Evolutionary conservation across 2,888 invertebrate genomes (phyloP).

Genomic region (Folsomia manolachei): DNA sequence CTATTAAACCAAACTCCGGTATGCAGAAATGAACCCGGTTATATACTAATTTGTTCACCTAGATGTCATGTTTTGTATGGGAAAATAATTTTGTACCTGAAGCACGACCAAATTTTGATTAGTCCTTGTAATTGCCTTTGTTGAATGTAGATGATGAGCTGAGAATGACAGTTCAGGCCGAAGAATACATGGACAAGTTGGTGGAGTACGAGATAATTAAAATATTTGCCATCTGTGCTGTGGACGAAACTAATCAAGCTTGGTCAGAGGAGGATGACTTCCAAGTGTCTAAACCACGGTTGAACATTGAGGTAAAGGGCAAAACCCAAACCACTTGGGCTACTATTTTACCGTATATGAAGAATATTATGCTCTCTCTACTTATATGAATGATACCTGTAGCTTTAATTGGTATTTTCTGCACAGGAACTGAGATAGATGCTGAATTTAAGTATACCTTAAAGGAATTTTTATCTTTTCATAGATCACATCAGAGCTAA

Average conservation of each 20-base stretch:
- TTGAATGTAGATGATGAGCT: slow-evolving; percentile 61
- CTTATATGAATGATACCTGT: no score
- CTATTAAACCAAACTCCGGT: slow-evolving; percentile 65
- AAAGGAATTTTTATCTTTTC: no score
- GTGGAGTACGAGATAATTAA: slow-evolving; percentile 79
- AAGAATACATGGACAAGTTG: slow-evolving; percentile 73
- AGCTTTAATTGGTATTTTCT: no score
- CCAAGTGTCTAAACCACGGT: slow-evolving; percentile 69
- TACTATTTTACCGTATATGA: no score
- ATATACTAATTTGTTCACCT: neutral
- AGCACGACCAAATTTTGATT: slow-evolving; percentile 48
- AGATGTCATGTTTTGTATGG: neutral
- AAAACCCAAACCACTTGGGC: no score
- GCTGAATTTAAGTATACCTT: no score
- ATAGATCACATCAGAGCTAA: slow-evolving; percentile 64
- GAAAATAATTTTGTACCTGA: neutral
- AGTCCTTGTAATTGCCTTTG: neutral
- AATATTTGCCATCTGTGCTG: slow-evolving; percentile 73
- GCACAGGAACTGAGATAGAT: no score
- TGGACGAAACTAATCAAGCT: slow-evolving; percentile 74
- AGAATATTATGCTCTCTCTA: no score
- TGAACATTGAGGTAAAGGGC: slow-evolving; percentile 63
- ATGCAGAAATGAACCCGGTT: slow-evolving; percentile 23
- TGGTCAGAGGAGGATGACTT: slow-evolving; percentile 82
- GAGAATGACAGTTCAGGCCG: slow-evolving; percentile 61